These are phyloP conservation scores for Hyposmocoma kahamanoa DNA, from an alignment of 1,140 invertebrate species.

Conservation along the genomic window DNA sequence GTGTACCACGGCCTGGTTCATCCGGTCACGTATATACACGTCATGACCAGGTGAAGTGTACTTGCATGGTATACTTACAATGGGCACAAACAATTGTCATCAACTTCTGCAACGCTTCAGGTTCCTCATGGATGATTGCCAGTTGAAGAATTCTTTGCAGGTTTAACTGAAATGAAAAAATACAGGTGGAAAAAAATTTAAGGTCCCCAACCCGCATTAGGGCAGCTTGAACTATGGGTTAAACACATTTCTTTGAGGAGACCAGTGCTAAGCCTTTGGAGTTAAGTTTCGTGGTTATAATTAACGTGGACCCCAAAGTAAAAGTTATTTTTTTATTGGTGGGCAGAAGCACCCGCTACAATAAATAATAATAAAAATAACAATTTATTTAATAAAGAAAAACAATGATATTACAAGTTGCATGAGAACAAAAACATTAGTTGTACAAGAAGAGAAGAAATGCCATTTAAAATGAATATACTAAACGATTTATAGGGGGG, in stretches of 20 bases:
- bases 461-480: too few species aligned
- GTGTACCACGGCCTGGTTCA: too few species aligned
- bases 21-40: too few species aligned
- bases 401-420: too few species aligned
- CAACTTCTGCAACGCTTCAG: not conserved
- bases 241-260: not conserved
- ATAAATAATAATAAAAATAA: not conserved
- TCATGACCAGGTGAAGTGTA: too few species aligned
- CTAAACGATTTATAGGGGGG: too few species aligned
- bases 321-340: not conserved
- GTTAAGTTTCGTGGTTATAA: not conserved
- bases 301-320: not conserved
- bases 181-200: not conserved
- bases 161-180: conserved; percentile 5
- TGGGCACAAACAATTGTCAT: conserved; percentile 5
- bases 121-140: conserved; percentile 1
- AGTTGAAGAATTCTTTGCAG: conserved; percentile 1
- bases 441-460: too few species aligned
- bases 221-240: not conserved
- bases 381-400: too few species aligned
- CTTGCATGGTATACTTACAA: conserved; percentile 4
- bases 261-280: not conserved
- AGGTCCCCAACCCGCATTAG: too few species aligned
- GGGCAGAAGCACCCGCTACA: too few species aligned
- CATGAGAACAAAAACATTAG: too few species aligned